Evolutionary conservation across 2,888 invertebrate species (phyloP), one percentile per base, ranked within the genome.

Genomic region (Idaea straminata): DNA sequence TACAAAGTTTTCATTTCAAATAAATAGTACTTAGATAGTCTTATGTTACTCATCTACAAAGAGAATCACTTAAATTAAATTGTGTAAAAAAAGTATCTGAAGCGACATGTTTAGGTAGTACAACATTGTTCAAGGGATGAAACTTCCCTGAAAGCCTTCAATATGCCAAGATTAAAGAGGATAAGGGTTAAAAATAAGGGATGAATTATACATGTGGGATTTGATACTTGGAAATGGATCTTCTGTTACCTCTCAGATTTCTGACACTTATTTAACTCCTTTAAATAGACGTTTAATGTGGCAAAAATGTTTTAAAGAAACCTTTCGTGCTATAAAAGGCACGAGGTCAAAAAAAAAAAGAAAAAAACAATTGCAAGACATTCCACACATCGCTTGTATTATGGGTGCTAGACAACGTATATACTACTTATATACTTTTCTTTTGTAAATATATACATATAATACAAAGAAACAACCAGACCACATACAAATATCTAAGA

Each of bases 91-190:
- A 47, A 7, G 13, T 47, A 13, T 6, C 5, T 47, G 13, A 47
- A 47, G 47, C 47, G 47, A 47, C 47, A 47, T 47, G 47, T 47
- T 47, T 47, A 47, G 47, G 47, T 47, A 47, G 47, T 10, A 47
- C 47, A 47, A 47, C 47, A 47, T 47, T 47, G 47, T 47, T 47
- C 47, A 47, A 47, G 47, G 47, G 47, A 47, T 47, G 47, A 47
- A 47, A 47, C 47, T 47, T 47, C 47, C 47, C 47, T 47, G 47
- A 47, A 47, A 47, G 47, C 47, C 47, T 47, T 47, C 47, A 47
- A 47, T 47, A 47, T 47, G 47, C 47, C 47, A 47, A 47, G 47
- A 47, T 47, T 47, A 47, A 47, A 47, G 47, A 47, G 47, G 47
- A 10, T 47, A 47, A 47, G 47, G 47, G 47, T 47, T 47, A 47